Conservation (phyloP, 2,113 vertebrate genomes). For the Dolichallabes microphthalmus region DNA sequence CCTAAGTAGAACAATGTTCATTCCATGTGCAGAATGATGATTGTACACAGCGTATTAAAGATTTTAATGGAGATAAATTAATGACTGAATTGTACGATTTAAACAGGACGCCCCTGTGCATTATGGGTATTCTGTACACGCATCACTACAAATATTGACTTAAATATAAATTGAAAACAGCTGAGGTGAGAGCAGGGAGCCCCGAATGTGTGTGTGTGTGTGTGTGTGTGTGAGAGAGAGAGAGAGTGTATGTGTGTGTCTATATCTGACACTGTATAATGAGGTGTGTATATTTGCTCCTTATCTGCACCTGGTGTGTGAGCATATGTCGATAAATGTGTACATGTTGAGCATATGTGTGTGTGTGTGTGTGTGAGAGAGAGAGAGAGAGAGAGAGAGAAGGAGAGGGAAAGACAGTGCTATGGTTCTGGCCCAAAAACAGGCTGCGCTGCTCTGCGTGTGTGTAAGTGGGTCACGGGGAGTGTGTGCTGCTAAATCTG, state of each 20-base stretch:
- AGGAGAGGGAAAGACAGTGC: neutral
- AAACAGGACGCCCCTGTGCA: neutral
- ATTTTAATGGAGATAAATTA: neutral
- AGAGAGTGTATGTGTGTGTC: neutral
- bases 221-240: neutral
- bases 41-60: neutral
- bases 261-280: neutral
- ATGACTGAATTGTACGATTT: neutral
- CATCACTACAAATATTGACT: neutral
- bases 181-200: neutral
- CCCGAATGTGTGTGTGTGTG: neutral
- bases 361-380: neutral
- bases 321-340: slow-evolving; percentile 13
- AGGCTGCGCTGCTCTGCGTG: slow-evolving; percentile 17
- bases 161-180: neutral
- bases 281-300: neutral
- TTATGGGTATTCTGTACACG: neutral
- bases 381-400: neutral
- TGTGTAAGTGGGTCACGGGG: slow-evolving; percentile 41
- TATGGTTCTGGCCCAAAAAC: slow-evolving; percentile 37
- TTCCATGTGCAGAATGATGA: neutral
- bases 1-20: neutral
- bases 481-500: slow-evolving; percentile 32
- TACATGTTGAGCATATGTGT: neutral
- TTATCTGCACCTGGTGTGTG: slow-evolving; percentile 16